phyloP scores from a whole-genome alignment of 2,113 vertebrate species.

The Pongo abelii region DNA sequence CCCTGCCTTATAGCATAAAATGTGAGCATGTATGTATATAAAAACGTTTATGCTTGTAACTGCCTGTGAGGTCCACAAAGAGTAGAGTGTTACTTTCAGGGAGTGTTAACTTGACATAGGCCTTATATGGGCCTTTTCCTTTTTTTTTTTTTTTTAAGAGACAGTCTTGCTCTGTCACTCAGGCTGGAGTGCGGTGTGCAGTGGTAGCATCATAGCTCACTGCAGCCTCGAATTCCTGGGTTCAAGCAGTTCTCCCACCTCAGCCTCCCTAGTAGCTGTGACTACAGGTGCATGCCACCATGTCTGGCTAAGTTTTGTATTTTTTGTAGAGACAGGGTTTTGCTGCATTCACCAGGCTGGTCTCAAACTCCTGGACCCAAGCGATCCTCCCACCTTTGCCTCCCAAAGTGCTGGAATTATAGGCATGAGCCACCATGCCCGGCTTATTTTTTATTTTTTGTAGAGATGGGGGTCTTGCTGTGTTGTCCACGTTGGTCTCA shows the following conservation, averaged over 20 bases:
- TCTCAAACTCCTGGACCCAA: neutral
- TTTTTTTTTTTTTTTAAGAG: neutral
- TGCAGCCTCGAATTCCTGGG: neutral
- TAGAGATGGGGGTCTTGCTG: too few species aligned
- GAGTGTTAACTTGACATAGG: neutral
- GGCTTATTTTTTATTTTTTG: too few species aligned
- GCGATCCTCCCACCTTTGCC: neutral
- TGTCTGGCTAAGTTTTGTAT: neutral
- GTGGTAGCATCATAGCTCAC: neutral
- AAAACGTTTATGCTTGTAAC: neutral
- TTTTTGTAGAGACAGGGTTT: neutral
- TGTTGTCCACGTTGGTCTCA: too few species aligned
- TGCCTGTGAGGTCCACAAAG: neutral
- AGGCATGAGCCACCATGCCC: neutral
- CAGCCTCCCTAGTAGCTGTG: neutral
- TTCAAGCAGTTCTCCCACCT: neutral
- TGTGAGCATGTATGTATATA: neutral
- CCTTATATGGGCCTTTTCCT: neutral
- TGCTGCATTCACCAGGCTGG: neutral
- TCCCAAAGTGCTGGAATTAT: neutral
- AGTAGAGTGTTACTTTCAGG: neutral
- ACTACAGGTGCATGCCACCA: neutral
- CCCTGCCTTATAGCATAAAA: neutral
- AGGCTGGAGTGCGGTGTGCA: neutral
- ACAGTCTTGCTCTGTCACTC: neutral